phyloP scores from a whole-genome alignment of 30 jellyfish, hydroid and myxozoan genomes.

The Aurelia aurita complex sp. Pacific region DNA sequence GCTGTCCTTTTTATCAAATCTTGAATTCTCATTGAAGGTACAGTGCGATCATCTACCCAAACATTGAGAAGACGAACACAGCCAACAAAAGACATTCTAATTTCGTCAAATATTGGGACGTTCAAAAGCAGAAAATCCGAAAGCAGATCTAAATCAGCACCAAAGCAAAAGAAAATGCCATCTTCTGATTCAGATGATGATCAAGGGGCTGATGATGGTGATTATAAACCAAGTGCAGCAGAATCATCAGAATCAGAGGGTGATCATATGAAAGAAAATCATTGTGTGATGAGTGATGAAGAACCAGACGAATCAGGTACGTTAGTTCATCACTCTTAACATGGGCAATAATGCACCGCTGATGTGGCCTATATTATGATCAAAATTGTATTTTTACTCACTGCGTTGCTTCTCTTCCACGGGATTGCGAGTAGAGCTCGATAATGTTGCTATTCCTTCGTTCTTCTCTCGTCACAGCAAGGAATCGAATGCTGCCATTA shows the following conservation, averaged over 20 bases:
- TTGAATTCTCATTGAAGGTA: not conserved
- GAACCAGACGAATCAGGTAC: not conserved
- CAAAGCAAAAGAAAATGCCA: too few species aligned
- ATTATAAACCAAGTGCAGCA: constrained; percentile 3
- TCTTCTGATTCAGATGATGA: not conserved
- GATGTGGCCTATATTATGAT: too few species aligned
- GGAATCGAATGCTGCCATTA: too few species aligned
- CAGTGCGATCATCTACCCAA: not conserved
- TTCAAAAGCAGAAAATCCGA: too few species aligned
- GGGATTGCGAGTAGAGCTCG: too few species aligned
- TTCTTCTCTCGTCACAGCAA: too few species aligned
- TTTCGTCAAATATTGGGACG: not conserved
- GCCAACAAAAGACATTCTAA: not conserved
- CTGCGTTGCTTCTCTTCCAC: too few species aligned
- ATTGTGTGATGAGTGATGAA: not conserved
- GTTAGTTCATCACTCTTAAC: not conserved
- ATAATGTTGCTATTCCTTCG: too few species aligned
- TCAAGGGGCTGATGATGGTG: not conserved
- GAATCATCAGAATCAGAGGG: constrained; percentile 12
- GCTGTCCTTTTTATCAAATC: too few species aligned
- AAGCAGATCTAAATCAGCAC: not conserved
- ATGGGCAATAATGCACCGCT: too few species aligned
- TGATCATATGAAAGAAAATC: not conserved
- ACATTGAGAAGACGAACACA: not conserved
- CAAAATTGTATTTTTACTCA: too few species aligned